Evolutionary conservation across 2,888 invertebrate species (phyloP), one percentile per base, ranked within the genome.

Genomic region (Apocheima hispidaria): DNA sequence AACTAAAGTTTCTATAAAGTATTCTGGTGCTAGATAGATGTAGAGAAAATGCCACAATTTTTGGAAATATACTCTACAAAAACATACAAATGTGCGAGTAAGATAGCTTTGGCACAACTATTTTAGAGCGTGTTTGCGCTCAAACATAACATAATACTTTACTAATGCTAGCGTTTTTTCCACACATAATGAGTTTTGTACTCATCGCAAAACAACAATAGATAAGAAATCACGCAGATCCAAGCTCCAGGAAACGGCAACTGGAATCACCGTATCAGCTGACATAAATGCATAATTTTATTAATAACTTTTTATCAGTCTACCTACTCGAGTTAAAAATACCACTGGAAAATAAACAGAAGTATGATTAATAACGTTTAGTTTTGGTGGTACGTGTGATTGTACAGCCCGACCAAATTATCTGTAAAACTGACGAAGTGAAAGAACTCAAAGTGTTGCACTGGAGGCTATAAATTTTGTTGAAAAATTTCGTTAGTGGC

Each of bases 361-460:
- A 28, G 30, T 55, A 55, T 65, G 63, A 68, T 65, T 68, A 59
- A 63, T 68, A 56, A 54, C 52, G 35, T 50, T 60, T 55, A 59
- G 66, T 69, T 67, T 61, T 49, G 10, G 33, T 33, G 33, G 38
- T 20, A 20, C n/a, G 14, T 38, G 18, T 38, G 18, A 38, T 38
- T 20, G n/a, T 20, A 10, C 10, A 40, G 40, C 20, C 12, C 41
- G 1, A 21, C 41, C 3, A 41, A 41, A 1, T 21, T 41, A 21
- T 21, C 12, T 21, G 1, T n/a, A 7, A 2, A 21, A 6, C 3
- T 21, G 6, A 10, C 10, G 4, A n/a, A n/a, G 0, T 6, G 12
- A 41, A 6, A 1, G n/a, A n/a, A 41, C n/a, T 23, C n/a, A 23
- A 1, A 21, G 23, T n/a, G n/a, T n/a, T 23, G 6, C 4, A 2